Percentiles rank a stretch among this genome's conserved stretches.
phyloP scores from a whole-genome alignment of 2,888 invertebrate genomes.

The Halictus quadricinctus region DNA sequence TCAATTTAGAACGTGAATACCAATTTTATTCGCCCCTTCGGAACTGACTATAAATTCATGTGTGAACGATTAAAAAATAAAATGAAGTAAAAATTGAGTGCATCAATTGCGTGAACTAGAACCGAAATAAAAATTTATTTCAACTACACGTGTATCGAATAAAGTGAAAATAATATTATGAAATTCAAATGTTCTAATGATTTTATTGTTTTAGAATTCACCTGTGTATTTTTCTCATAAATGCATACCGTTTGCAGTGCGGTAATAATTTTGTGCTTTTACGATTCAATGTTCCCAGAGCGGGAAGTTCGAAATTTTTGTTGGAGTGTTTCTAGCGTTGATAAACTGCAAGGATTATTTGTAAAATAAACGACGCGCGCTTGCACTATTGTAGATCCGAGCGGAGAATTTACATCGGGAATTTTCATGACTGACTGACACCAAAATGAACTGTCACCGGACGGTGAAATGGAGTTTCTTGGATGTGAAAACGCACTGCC shows the following conservation, averaged over 20 bases:
- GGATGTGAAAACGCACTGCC: slow-evolving; percentile 12
- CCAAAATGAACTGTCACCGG: slow-evolving; percentile 17
- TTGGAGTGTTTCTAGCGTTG: background rate
- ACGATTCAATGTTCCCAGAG: background rate
- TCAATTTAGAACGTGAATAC: background rate
- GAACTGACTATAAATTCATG: background rate
- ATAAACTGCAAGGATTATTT: slow-evolving; percentile 24
- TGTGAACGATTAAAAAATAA: background rate
- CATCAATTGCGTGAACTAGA: too few relatives aligned
- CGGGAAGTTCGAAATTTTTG: background rate
- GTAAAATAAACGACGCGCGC: slow-evolving; percentile 22
- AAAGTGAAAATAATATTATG: too few relatives aligned
- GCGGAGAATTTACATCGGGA: background rate
- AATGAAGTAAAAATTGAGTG: too few relatives aligned
- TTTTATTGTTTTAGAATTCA: background rate
- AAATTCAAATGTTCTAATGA: background rate
- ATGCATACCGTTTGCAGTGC: too few relatives aligned
- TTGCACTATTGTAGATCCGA: slow-evolving; percentile 8
- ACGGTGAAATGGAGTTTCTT: slow-evolving; percentile 8
- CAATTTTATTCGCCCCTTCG: background rate
- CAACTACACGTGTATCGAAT: too few relatives aligned
- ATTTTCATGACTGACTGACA: slow-evolving; percentile 21
- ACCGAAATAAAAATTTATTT: too few relatives aligned
- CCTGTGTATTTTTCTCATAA: background rate
- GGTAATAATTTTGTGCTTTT: background rate